phyloP scores from a whole-genome alignment of 1,140 invertebrate genomes.

The Pygmarrhopalites habei region DNA sequence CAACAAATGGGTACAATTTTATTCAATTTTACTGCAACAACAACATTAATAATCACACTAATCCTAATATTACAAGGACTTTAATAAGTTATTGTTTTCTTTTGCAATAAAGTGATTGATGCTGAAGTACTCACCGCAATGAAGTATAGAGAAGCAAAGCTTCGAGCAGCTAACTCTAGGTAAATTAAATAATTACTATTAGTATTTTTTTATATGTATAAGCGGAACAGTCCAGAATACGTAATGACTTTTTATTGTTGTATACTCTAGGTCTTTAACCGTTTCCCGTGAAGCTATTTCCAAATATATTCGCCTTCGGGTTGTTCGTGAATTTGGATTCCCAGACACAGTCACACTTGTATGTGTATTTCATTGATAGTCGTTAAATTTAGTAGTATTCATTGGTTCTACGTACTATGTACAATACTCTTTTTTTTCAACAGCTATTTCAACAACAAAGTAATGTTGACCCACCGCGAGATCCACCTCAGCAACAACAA shows the following conservation, averaged over 20 bases:
- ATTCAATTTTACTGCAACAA: not conserved
- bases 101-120: slow-evolving; percentile 68
- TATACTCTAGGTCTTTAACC: slow-evolving; percentile 40
- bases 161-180: slow-evolving; percentile 69
- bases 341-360: slow-evolving; percentile 86
- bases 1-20: not conserved
- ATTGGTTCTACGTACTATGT: too few relatives aligned
- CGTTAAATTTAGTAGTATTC: too few relatives aligned
- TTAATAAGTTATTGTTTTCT: not conserved
- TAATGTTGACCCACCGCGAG: not conserved
- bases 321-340: slow-evolving; percentile 87
- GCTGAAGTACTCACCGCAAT: slow-evolving; percentile 67
- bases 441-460: not conserved
- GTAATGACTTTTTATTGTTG: too few relatives aligned
- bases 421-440: too few relatives aligned
- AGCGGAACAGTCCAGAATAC: too few relatives aligned
- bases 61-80: too few relatives aligned
- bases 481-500: too few relatives aligned
- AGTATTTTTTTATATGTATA: too few relatives aligned
- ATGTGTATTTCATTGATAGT: too few relatives aligned
- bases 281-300: slow-evolving; percentile 22
- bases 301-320: slow-evolving; percentile 70
- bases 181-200: too few relatives aligned
- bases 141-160: slow-evolving; percentile 76
- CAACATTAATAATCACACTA: not conserved